Base-by-base conservation (phyloP, 1,140 invertebrate genomes). In the Lordiphosa clarofinis region DNA sequence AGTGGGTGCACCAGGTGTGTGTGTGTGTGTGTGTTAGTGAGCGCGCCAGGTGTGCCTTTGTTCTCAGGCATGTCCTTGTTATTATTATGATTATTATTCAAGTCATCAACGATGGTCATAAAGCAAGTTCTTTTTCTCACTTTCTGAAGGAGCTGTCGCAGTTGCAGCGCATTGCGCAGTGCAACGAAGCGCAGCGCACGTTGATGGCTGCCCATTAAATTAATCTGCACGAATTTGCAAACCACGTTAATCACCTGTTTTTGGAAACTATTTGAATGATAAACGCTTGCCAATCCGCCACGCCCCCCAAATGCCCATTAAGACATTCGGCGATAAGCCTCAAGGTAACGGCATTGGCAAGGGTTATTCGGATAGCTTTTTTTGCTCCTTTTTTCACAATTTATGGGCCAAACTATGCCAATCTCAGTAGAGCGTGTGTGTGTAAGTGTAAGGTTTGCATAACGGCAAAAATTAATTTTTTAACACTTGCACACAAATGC, bases 1-100 rank as follows among this genome's bases (percentile, higher is more conserved):
- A n/a, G n/a, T n/a, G n/a, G n/a, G n/a, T n/a, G n/a, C n/a, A n/a
- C n/a, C n/a, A n/a, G n/a, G n/a, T n/a, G n/a, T n/a, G n/a, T n/a
- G n/a, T n/a, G n/a, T n/a, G n/a, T n/a, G n/a, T n/a, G n/a, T n/a
- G n/a, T n/a, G n/a, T n/a, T n/a, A n/a, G n/a, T 44, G 54, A 58
- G 48, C 50, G 56, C 24, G 66, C 58, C 78, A 76, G 76, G 78
- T 82, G 78, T 82, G 64, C 79, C 70, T 82, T 82, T 82, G 78
- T 82, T 72, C 73, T 73, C 40, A 70, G 78, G 49, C 69, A 49
- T 75, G 78, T 82, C 68, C 78, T 82, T 82, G 78, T 84, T 84
- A 82, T 84, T 82, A 82, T 84, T 82, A 78, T 82, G 78, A 82
- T 82, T 82, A 82, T 82, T 82, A 82, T 82, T 84, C 78, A 84